Conservation (phyloP, 2,888 invertebrate species). For the Platycheirus rosarum region DNA sequence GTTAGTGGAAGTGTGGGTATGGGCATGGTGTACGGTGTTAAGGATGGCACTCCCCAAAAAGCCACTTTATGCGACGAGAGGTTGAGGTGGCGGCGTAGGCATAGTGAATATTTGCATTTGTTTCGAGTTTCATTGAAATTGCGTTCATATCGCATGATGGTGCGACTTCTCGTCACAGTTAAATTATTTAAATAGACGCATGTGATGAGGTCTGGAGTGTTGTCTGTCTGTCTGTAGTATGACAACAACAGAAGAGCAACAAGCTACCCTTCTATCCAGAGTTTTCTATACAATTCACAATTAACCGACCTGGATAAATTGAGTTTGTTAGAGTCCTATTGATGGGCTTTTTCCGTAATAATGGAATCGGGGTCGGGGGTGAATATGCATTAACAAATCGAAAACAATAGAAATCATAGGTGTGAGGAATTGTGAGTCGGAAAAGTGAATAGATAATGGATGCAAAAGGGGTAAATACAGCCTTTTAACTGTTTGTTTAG, state of each 20-base stretch:
- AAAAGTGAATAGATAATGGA: slow-evolving; percentile 53
- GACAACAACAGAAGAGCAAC: slow-evolving; percentile 65
- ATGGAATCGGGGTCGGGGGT: background rate
- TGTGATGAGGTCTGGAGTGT: slow-evolving; percentile 28
- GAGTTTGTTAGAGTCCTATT: slow-evolving; percentile 51
- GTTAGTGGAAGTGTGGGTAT: slow-evolving; percentile 48
- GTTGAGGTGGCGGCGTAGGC: background rate
- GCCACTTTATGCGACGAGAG: slow-evolving; percentile 11
- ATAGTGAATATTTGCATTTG: slow-evolving; percentile 61
- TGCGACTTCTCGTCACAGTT: slow-evolving; percentile 66
- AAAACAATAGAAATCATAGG: slow-evolving; percentile 47
- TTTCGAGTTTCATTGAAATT: slow-evolving; percentile 59
- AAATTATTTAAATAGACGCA: slow-evolving; percentile 50
- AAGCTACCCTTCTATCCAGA: slow-evolving; percentile 21
- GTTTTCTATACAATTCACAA: slow-evolving; percentile 56
- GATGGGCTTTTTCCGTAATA: slow-evolving; percentile 11
- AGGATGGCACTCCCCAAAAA: slow-evolving; percentile 36
- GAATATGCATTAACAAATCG: slow-evolving; percentile 60
- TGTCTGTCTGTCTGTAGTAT: slow-evolving; percentile 38
- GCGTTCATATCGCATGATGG: slow-evolving; percentile 26
- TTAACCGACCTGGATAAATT: slow-evolving; percentile 67
- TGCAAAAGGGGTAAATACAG: slow-evolving; percentile 21
- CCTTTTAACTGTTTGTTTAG: slow-evolving; percentile 49
- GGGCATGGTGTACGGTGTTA: slow-evolving; percentile 10
- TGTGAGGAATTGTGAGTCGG: slow-evolving; percentile 27